A percentile compares a stretch with the other conserved stretches of the same genome.
Evolutionary conservation across 2,113 vertebrate genomes (phyloP).

Genomic region (Bubo scandiacus): DNA sequence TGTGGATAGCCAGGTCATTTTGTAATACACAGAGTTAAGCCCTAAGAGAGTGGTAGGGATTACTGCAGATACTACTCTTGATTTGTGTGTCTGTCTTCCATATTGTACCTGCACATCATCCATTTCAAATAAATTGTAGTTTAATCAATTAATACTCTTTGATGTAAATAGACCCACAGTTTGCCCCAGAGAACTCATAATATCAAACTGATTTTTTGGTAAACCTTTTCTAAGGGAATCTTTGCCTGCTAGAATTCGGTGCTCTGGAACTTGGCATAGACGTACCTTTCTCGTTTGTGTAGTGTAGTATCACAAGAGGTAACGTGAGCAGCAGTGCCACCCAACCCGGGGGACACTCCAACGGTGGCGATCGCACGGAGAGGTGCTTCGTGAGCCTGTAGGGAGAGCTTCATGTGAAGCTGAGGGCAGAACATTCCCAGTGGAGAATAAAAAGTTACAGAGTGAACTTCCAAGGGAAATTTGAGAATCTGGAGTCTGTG

Average conservation of each 20-base stretch:
- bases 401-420: not conserved
- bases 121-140: not conserved
- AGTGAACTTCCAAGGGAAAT: not conserved
- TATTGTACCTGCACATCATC: not conserved
- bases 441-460: not conserved
- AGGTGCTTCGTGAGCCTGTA: not conserved
- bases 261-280: not conserved
- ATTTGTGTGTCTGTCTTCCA: not conserved
- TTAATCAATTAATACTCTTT: not conserved
- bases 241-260: not conserved
- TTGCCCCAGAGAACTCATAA: not conserved
- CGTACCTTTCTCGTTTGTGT: not conserved
- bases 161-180: not conserved
- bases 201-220: not conserved
- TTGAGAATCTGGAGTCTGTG: not conserved
- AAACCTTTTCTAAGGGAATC: not conserved
- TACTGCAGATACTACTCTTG: not conserved
- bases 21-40: not conserved
- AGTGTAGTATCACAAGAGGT: not conserved
- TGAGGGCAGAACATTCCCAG: not conserved
- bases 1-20: not conserved
- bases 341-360: not conserved
- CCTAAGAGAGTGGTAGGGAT: not conserved
- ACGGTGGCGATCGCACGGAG: accelerated
- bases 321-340: not conserved